Evolutionary conservation across 2,888 invertebrate species (phyloP), one percentile per base, ranked within the genome.

Genomic region (Halocaridina rubra): DNA sequence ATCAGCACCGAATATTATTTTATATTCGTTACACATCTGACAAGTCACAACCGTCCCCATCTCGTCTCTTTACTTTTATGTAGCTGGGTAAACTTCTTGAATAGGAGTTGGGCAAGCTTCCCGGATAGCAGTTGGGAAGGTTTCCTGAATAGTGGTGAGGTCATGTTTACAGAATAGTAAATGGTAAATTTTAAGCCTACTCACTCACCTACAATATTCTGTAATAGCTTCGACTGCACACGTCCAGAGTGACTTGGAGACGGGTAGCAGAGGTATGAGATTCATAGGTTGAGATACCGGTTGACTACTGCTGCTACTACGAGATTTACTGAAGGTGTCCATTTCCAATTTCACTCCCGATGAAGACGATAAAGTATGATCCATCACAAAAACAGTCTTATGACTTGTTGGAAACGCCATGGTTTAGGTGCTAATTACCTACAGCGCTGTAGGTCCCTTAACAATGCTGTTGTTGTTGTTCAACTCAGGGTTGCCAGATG

Each of bases 241-340:
- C 0, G 98, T 98, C 99, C 99, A 99, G 79, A 99, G 91, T 0
- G 97, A 96, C 91, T 99, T 99, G 87, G 94, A 95, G 86, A 98
- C 95, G 0, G 97, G 96, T 5, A 95, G 94, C 64, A 96, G 92
- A 0, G 95, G 95, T 80, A 95, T 95, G 89, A 94, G 84, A 59
- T 82, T 78, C 32, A 85, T 72, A 13, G 80, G 61, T 22, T 75
- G 81, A 13, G 78, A 64, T 3, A 39, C n/a, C 0, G 67, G 39
- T 5, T 7, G 10, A 16, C 27, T 59, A 8, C 64, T 64, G 24
- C 53, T 57, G 24, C 76, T 76, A 32, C 82, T 78, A 80, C 95
- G 93, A 87, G 93, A 93, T 91, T 95, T 94, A 3, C 94, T 92
- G 39, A 92, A 90, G 75, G 94, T 93, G 91, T 97, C 97, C 91